Base-by-base conservation (phyloP, 2,797 vertebrate genomes). In the Cygnus olor region DNA sequence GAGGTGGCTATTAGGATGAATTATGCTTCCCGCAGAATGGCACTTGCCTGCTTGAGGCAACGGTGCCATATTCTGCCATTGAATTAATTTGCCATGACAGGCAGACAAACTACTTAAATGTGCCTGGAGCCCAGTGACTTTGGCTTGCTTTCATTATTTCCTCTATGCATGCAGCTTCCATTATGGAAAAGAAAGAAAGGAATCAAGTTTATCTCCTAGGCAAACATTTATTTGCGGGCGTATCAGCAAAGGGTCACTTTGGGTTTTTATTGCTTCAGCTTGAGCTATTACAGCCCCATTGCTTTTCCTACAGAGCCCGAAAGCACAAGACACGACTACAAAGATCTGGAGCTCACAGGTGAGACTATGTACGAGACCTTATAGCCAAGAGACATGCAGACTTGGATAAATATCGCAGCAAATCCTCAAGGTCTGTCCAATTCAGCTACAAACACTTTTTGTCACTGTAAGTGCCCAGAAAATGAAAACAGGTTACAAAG, bases 61-160 rank as follows among this genome's bases (percentile, higher is more conserved):
- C 0, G 38, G 71, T 14, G 56, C 69, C 94, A 68, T 7, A 6
- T 61, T 61, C 85, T 85, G 81, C 90, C 61, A 53, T 51, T 82
- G 92, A 68, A 89, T 91, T 88, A 51, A 93, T 93, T 57, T 90
- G 85, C 89, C 73, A 25, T 30, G 82, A 85, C 94, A 94, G 71
- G 73, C 90, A 85, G 80, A 54, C 58, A 69, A 82, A 93, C 49
- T 2, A n/a, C 73, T 38, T 3, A 0, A 77, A 51, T 7, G 30
- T 0, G 1, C 86, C 83, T 36, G 34, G 45, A 90, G 86, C 91
- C 77, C 61, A 28, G 60, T 0, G 49, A 77, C 44, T 80, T 14
- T 77, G 92, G 47, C 68, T 86, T 10, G 30, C 51, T 78, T 21
- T 73, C 78, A 47, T 66, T 76, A 47, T 81, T 88, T 89, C 78